Conservation (phyloP, 1,140 invertebrate genomes). For the Conus ventricosus region DNA sequence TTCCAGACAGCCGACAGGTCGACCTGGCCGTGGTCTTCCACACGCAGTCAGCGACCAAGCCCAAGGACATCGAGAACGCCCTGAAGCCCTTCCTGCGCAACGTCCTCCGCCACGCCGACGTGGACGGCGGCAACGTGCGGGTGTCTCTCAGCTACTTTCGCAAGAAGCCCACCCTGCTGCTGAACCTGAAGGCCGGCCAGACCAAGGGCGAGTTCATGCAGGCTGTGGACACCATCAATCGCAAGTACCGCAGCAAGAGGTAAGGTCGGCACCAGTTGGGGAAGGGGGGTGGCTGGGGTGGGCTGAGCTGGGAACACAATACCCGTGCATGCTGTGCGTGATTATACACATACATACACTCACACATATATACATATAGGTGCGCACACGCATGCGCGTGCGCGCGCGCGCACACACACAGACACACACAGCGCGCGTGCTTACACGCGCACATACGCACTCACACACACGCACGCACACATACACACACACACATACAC, state of each 20-base stretch:
- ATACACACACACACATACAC: too few species aligned
- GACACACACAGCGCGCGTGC: too few species aligned
- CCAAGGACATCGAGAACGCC: slow-evolving; percentile 43
- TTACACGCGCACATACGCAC: too few species aligned
- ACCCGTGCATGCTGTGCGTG: too few species aligned
- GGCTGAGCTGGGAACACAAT: too few species aligned
- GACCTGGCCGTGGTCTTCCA: slow-evolving; percentile 57
- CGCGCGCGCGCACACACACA: too few species aligned
- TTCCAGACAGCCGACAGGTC: slow-evolving; percentile 50
- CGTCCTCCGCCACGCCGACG: slow-evolving; percentile 52
- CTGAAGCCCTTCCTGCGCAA: slow-evolving; percentile 53
- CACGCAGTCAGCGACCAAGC: slow-evolving; percentile 38
- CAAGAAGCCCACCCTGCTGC: slow-evolving; percentile 54
- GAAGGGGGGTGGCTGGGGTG: too few species aligned
- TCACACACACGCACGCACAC: too few species aligned
- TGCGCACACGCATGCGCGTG: too few species aligned
- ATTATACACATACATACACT: too few species aligned
- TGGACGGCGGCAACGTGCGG: slow-evolving; percentile 56
- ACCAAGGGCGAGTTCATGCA: slow-evolving; percentile 27
- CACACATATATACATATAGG: too few species aligned
- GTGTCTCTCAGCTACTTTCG: slow-evolving; percentile 55
- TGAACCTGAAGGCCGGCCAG: slow-evolving; percentile 58
- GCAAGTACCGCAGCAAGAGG: slow-evolving; percentile 20
- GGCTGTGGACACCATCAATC: slow-evolving; percentile 22
- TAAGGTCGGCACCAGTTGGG: background rate